These are phyloP conservation scores for Meloidogyne floridensis DNA, from an alignment of 1,140 invertebrate genomes.

Conservation along the genomic window DNA sequence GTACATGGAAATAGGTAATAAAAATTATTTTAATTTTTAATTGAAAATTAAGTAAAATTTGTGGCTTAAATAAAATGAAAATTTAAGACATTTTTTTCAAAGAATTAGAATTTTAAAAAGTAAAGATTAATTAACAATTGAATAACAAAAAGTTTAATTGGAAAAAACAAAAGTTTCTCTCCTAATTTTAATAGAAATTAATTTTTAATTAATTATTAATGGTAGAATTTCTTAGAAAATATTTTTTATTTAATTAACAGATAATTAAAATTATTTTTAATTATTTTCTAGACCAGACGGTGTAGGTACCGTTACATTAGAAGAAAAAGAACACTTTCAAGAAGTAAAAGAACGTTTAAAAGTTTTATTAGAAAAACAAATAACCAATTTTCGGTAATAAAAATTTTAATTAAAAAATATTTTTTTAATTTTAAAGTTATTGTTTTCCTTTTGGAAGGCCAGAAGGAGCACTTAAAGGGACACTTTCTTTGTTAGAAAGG, in stretches of 20 bases:
- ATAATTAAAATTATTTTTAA: background rate
- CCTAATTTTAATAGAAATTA: too few relatives aligned
- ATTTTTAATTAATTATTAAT: too few relatives aligned
- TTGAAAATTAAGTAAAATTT: too few relatives aligned
- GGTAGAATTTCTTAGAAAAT: too few relatives aligned
- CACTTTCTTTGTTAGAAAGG: conserved; percentile 88
- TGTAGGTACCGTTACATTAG: conserved; percentile 92
- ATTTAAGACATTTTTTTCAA: too few relatives aligned
- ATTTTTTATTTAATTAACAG: too few relatives aligned
- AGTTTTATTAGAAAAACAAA: conserved; percentile 91
- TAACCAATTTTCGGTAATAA: conserved; percentile 85
- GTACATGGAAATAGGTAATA: conserved; percentile 77
- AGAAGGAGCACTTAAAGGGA: conserved; percentile 93
- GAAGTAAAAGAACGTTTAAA: conserved; percentile 92
- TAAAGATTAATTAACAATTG: too few relatives aligned
- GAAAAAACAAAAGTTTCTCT: too few relatives aligned
- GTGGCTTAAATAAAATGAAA: too few relatives aligned
- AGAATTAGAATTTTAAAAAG: too few relatives aligned
- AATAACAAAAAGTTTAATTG: too few relatives aligned
- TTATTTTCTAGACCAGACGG: conserved; percentile 81
- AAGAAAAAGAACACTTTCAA: conserved; percentile 96
- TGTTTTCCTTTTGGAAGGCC: conserved; percentile 98
- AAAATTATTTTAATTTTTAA: background rate
- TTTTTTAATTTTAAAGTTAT: conserved; percentile 72
- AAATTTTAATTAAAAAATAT: conserved; percentile 22